Conservation (phyloP, 1,140 invertebrate genomes). For the Drosophila tropicalis region DNA sequence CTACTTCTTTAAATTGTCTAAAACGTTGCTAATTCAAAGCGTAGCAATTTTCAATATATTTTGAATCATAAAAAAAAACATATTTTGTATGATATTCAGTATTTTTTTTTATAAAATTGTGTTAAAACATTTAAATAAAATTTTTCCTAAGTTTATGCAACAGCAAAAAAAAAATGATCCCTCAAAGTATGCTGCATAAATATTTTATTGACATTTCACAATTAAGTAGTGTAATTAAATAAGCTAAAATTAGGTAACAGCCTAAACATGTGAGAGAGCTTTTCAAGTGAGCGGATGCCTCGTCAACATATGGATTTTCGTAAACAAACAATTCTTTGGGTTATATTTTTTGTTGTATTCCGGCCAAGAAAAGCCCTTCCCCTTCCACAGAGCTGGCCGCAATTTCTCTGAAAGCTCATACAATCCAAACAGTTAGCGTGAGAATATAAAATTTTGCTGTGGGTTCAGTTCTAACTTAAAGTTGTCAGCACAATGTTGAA, state of each 20-base stretch:
- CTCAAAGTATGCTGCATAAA: background rate
- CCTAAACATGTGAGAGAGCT: background rate
- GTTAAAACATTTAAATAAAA: background rate
- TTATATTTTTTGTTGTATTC: background rate
- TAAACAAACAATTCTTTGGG: background rate
- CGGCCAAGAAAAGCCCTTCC: background rate
- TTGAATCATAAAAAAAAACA: too few relatives aligned
- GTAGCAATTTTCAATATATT: too few relatives aligned
- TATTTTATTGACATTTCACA: background rate
- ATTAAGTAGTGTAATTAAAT: background rate
- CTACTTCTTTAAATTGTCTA: too few relatives aligned
- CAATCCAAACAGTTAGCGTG: slow-evolving; percentile 6
- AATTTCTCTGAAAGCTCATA: slow-evolving; percentile 1
- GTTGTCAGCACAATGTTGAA: slow-evolving; percentile 24
- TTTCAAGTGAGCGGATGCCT: background rate
- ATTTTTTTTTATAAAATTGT: too few relatives aligned
- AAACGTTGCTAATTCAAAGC: too few relatives aligned
- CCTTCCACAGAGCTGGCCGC: background rate
- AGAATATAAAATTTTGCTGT: background rate
- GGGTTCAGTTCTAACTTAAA: slow-evolving; percentile 17
- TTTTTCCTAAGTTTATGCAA: background rate
- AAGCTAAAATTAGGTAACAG: background rate
- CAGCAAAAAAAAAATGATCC: background rate
- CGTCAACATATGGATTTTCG: background rate
- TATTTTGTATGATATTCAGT: too few relatives aligned